These are phyloP conservation scores for Phoenicopterus ruber DNA, from an alignment of 2,113 vertebrate genomes.

Conservation along the genomic window DNA sequence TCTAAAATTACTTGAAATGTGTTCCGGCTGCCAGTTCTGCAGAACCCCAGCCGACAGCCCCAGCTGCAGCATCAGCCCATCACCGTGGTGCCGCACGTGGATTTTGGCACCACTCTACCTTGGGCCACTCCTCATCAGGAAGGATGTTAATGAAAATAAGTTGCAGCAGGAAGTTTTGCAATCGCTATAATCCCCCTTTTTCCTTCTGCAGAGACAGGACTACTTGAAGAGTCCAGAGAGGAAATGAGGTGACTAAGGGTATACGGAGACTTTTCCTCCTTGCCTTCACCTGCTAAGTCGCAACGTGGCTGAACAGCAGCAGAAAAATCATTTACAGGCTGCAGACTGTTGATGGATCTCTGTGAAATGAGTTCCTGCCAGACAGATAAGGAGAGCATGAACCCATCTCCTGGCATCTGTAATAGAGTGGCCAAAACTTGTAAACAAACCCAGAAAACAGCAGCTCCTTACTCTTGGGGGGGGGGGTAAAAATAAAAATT, in stretches of 20 bases:
- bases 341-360: background rate
- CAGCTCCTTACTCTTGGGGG: background rate
- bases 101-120: background rate
- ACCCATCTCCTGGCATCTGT: background rate
- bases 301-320: background rate
- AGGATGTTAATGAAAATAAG: slow-evolving; percentile 3
- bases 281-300: background rate
- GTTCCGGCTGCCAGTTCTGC: background rate
- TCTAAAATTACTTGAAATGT: slow-evolving; percentile 36
- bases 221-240: background rate
- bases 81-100: background rate
- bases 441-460: background rate
- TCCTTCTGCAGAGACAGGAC: background rate
- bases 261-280: background rate
- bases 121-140: background rate
- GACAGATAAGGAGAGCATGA: background rate
- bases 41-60: background rate
- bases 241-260: background rate
- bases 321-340: background rate
- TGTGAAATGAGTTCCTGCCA: background rate
- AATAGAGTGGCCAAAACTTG: background rate
- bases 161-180: background rate
- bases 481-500: too few species aligned
- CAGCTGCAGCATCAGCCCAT: background rate
- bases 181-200: background rate